These are phyloP conservation scores for Gerris lacustris DNA, from an alignment of 2,888 invertebrate genomes.

Conservation along the genomic window DNA sequence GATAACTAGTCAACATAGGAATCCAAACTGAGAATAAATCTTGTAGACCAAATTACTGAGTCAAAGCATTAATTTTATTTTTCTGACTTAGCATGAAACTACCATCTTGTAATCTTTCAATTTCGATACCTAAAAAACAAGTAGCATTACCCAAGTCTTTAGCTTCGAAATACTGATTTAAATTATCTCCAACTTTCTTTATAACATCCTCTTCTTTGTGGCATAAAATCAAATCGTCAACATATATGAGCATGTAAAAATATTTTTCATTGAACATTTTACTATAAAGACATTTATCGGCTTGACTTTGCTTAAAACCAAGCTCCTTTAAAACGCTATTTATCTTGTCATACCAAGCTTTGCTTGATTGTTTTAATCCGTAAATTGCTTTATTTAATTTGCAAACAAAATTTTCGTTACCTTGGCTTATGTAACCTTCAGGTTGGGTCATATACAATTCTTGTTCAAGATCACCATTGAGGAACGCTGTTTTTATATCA, in stretches of 20 bases:
- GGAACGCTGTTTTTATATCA: constrained; percentile 31
- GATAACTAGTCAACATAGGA: not conserved
- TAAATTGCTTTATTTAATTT: constrained; percentile 27
- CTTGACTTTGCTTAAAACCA: not conserved
- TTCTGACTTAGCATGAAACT: not conserved
- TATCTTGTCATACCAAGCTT: constrained; percentile 14
- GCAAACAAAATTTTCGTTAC: constrained; percentile 22
- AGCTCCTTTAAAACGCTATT: not conserved
- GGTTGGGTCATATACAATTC: constrained; percentile 28
- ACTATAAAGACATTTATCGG: constrained; percentile 10
- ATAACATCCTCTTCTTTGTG: constrained; percentile 8
- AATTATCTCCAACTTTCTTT: not conserved
- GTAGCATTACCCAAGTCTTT: constrained; percentile 24
- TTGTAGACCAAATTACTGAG: not conserved
- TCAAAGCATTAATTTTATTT: not conserved
- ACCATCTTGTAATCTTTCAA: not conserved
- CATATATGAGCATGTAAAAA: constrained; percentile 26
- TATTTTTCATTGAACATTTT: constrained; percentile 14
- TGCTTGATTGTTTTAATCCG: constrained; percentile 28
- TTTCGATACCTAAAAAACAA: not conserved
- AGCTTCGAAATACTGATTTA: constrained; percentile 22
- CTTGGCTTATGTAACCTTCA: constrained; percentile 21
- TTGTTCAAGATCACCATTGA: constrained; percentile 29
- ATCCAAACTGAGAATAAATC: not conserved
- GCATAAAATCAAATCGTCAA: constrained; percentile 22